These are phyloP conservation scores for Cremastobaeus sp. DNA, from an alignment of 2,888 invertebrate species.

Conservation along the genomic window DNA sequence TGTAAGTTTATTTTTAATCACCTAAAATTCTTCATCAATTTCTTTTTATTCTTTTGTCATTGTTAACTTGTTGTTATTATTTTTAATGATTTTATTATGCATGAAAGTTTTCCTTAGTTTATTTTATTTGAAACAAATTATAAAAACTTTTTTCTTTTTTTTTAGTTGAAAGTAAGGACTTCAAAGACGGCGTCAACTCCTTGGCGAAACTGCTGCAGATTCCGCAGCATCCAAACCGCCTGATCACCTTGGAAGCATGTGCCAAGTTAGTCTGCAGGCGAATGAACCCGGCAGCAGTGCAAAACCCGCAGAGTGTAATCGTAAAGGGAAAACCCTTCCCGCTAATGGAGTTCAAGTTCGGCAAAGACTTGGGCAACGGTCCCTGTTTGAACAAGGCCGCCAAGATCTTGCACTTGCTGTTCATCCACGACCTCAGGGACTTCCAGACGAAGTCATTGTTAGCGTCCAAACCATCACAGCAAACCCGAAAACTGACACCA, in stretches of 20 bases:
- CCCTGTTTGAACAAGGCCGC: conserved; percentile 84
- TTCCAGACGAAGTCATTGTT: conserved; percentile 96
- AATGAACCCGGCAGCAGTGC: conserved; percentile 81
- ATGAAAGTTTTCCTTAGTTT: too few relatives aligned
- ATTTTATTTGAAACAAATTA: too few relatives aligned
- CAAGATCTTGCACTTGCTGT: conserved; percentile 88
- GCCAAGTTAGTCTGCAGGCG: conserved; percentile 82
- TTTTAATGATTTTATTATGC: too few relatives aligned
- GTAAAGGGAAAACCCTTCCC: conserved; percentile 84
- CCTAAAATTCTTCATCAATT: too few relatives aligned
- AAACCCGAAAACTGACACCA: conserved; percentile 97
- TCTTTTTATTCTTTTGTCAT: too few relatives aligned
- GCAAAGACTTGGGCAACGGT: conserved; percentile 83
- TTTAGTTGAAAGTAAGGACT: conserved; percentile 89
- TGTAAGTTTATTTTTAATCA: too few relatives aligned
- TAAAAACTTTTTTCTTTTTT: too few relatives aligned
- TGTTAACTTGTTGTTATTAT: too few relatives aligned
- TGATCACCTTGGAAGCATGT: conserved; percentile 85
- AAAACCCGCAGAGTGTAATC: conserved; percentile 80
- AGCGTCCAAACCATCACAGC: conserved; percentile 95
- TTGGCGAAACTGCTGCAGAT: conserved; percentile 89
- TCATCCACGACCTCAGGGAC: conserved; percentile 89
- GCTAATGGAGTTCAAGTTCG: conserved; percentile 83
- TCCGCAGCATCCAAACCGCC: conserved; percentile 88
- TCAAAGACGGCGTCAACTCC: conserved; percentile 88